phyloP scores from a whole-genome alignment of 92 coral and sea anemone genomes.

The Virgularia gustaviana region DNA sequence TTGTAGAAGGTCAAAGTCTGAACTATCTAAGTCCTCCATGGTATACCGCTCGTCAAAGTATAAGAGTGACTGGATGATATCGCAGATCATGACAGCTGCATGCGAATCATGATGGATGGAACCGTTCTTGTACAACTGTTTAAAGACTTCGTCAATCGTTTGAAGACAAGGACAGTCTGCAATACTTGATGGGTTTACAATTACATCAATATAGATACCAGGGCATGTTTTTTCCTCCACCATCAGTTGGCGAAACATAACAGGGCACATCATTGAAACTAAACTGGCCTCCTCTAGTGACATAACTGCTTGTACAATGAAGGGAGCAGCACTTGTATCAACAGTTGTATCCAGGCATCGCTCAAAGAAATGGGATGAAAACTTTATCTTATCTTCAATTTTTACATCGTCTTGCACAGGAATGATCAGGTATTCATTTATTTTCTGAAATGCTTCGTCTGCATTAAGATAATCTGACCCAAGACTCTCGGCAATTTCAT shows the following conservation, averaged over 20 bases:
- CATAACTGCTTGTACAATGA: slow-evolving; percentile 61
- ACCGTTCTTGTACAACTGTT: background rate
- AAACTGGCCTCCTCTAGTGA: slow-evolving; percentile 50
- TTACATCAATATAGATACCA: slow-evolving; percentile 58
- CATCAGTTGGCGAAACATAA: slow-evolving; percentile 67
- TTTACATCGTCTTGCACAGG: slow-evolving; percentile 37
- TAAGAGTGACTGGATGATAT: slow-evolving; percentile 70
- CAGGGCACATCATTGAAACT: slow-evolving; percentile 63
- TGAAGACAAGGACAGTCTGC: slow-evolving; percentile 60
- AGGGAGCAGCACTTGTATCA: slow-evolving; percentile 63
- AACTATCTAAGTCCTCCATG: slow-evolving; percentile 46
- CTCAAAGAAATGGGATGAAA: slow-evolving; percentile 64
- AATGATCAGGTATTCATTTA: slow-evolving; percentile 29
- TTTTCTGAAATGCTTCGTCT: slow-evolving; percentile 47
- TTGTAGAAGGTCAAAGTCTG: slow-evolving; percentile 57
- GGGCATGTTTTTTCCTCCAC: slow-evolving; percentile 54
- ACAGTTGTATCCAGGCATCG: slow-evolving; percentile 87
- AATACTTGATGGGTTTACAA: slow-evolving; percentile 64
- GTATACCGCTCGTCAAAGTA: slow-evolving; percentile 40
- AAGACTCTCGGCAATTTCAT: slow-evolving; percentile 53
- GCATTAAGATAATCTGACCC: slow-evolving; percentile 66
- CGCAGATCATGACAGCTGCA: slow-evolving; percentile 84
- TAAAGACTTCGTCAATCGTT: slow-evolving; percentile 36
- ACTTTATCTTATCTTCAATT: slow-evolving; percentile 54
- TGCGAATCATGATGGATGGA: slow-evolving; percentile 57